phyloP scores from a whole-genome alignment of 2,888 invertebrate species.

The Actias luna region DNA sequence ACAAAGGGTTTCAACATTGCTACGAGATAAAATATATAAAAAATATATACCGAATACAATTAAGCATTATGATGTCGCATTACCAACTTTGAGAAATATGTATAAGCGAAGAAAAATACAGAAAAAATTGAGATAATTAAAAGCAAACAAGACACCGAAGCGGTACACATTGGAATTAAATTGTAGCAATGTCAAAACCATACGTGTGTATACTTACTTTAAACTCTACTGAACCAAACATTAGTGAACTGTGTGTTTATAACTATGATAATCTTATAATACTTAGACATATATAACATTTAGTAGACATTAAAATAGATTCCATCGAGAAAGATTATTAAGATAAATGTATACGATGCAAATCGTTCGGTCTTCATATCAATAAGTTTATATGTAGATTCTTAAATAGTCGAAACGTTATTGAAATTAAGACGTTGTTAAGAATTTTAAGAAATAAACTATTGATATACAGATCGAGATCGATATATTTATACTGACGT shows the following conservation, averaged over 20 bases:
- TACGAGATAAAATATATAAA: conserved; percentile 47
- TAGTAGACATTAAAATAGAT: conserved; percentile 75
- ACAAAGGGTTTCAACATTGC: conserved; percentile 76
- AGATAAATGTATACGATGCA: conserved; percentile 58
- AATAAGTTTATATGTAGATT: conserved; percentile 33
- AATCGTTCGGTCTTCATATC: conserved; percentile 46
- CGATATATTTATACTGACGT: conserved; percentile 43
- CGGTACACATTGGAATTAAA: conserved; percentile 28
- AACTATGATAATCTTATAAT: conserved; percentile 62
- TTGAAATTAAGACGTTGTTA: too few relatives aligned
- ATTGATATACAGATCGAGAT: conserved; percentile 59
- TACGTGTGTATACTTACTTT: conserved; percentile 52
- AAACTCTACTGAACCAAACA: conserved; percentile 69
- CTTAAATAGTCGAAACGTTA: conserved; percentile 23
- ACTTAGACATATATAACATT: conserved; percentile 81
- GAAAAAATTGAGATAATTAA: conserved; percentile 41
- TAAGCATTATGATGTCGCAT: conserved; percentile 33
- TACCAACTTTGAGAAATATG: conserved; percentile 76
- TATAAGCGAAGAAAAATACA: conserved; percentile 36
- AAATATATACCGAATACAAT: conserved; percentile 30
- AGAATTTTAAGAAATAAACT: conserved; percentile 25
- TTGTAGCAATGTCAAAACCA: conserved; percentile 79
- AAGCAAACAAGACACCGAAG: conserved; percentile 34
- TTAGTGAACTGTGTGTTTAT: conserved; percentile 59
- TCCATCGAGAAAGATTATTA: conserved; percentile 63